Base-by-base conservation (phyloP, 2,113 vertebrate genomes). In the Petroica traversi region DNA sequence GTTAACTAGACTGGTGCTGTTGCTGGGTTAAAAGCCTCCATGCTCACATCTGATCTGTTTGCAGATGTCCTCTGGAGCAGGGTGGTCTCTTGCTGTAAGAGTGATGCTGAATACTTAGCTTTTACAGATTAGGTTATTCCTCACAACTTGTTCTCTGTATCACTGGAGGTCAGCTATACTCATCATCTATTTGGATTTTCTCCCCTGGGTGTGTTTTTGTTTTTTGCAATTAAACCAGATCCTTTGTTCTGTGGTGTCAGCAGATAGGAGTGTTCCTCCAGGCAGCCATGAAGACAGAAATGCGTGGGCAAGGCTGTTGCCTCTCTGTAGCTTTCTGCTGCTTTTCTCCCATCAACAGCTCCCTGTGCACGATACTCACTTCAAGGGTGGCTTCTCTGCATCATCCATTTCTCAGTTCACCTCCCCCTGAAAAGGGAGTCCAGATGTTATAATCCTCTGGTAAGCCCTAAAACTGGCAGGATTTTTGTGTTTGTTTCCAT, bases 401-500 rank as follows among this genome's bases (percentile, higher is more conserved):
- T 8, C 1, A 2, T 59, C 72, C 46, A 6, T 54, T 90, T 54
- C 40, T 72, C 0, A 0, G 9, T 84, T 87, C 38, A 38, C 59
- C 16, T 89, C 54, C 22, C 28, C 55, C 58, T 79, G 74, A 59
- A 89, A 92, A 68, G 63, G 71, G 22, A 69, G 24, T 33, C 33
- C 63, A 87, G 77, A 57, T 85, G 45, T 73, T 95, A 19, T 82
- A 85, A 94, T 95, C 69, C 58, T 85, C 58, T 79, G n/a, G 49
- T 91, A 94, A 95, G 49, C 74, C 49, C 48, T 87, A 68, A 90
- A 93, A 82, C n/a, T 62, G 77, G 74, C 88, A 73, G 87, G 81
- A 77, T 69, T 96, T 85, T 81, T 84, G 72, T 91, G 77, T 92
- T 92, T 97, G 86, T 93, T 96, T 94, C 63, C 43, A 71, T 90